A percentile compares a stretch with the other conserved stretches of the same genome.
Evolutionary conservation across 2,888 invertebrate genomes (phyloP).

Genomic region (Hyppa rectilinea): DNA sequence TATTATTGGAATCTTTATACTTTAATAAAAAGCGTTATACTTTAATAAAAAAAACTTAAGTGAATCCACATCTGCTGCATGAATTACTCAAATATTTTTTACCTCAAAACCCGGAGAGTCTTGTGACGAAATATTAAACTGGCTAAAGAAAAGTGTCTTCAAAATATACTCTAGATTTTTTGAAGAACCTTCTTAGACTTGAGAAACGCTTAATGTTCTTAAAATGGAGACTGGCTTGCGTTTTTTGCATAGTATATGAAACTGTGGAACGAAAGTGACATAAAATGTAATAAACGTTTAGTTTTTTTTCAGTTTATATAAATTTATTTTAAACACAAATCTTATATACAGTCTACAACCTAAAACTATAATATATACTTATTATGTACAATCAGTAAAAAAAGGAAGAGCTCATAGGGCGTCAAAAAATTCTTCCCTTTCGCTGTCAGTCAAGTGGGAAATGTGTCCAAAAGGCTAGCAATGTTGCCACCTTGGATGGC

Average conservation of each 20-base stretch:
- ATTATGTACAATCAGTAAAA: too few relatives aligned
- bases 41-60: slow-evolving; percentile 37
- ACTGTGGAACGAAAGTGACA: background rate
- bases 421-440: too few relatives aligned
- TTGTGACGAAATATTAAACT: slow-evolving; percentile 55
- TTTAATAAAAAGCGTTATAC: slow-evolving; percentile 2
- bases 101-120: slow-evolving; percentile 26
- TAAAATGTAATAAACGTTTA: background rate
- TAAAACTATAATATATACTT: too few relatives aligned
- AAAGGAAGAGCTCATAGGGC: too few relatives aligned
- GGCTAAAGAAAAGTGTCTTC: slow-evolving; percentile 47
- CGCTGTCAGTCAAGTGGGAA: too few relatives aligned
- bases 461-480: too few relatives aligned
- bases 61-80: slow-evolving; percentile 54
- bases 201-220: slow-evolving; percentile 52
- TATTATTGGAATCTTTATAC: too few relatives aligned
- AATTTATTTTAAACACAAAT: too few relatives aligned
- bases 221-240: slow-evolving; percentile 8
- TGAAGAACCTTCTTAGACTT: slow-evolving; percentile 40
- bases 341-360: too few relatives aligned
- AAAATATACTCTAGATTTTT: slow-evolving; percentile 55
- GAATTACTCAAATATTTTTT: slow-evolving; percentile 54
- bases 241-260: slow-evolving; percentile 20
- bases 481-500: too few relatives aligned
- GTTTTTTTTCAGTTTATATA: too few relatives aligned